Evolutionary conservation across 2,113 vertebrate genomes (phyloP).

Genomic region (Microcebus griseorufus): DNA sequence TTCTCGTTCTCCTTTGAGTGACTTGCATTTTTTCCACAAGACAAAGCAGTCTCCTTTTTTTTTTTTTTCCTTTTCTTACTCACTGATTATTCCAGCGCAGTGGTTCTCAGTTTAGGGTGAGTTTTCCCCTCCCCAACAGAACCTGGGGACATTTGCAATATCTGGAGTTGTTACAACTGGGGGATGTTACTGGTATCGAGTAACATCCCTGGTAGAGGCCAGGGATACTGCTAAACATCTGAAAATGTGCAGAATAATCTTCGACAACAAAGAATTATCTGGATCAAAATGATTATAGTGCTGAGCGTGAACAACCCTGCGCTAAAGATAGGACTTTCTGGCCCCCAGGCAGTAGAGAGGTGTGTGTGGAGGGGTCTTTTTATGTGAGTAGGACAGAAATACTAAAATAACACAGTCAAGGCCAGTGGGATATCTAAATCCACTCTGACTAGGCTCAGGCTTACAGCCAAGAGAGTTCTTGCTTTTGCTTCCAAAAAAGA

Average conservation of each 20-base stretch:
- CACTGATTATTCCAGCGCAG: background rate
- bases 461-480: background rate
- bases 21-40: background rate
- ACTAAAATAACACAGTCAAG: background rate
- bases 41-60: background rate
- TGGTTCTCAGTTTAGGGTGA: background rate
- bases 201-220: background rate
- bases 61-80: background rate
- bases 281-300: background rate
- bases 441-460: background rate
- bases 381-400: background rate
- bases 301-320: background rate
- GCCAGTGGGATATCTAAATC: background rate
- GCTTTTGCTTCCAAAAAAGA: constrained; percentile 9
- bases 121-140: background rate
- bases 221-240: background rate
- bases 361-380: background rate
- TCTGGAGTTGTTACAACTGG: background rate
- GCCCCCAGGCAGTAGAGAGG: background rate
- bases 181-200: background rate
- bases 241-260: background rate
- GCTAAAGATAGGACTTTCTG: background rate
- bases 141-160: background rate
- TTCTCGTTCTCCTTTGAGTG: background rate
- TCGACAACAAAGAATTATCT: background rate